Conservation (phyloP, 2,888 invertebrate genomes). For the Oxystoma pomonae region DNA sequence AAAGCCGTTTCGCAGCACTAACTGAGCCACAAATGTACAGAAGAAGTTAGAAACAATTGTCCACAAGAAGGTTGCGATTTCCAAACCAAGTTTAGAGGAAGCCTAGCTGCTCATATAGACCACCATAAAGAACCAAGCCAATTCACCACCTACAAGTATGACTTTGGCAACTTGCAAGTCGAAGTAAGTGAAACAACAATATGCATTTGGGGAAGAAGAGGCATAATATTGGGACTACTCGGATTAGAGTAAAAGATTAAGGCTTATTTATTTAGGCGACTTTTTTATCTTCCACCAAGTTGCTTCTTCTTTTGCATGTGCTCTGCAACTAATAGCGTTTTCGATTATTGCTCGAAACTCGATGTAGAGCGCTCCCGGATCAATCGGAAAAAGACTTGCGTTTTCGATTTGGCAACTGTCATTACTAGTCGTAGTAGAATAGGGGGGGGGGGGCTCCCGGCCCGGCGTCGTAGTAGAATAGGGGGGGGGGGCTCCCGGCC, state of each 20-base stretch:
- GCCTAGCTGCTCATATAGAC: not conserved
- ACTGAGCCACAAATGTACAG: not conserved
- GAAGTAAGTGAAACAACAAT: not conserved
- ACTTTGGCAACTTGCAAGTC: not conserved
- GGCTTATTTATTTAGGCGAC: no score
- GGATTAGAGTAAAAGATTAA: not conserved
- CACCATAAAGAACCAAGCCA: not conserved
- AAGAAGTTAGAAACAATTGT: not conserved
- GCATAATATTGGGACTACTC: not conserved
- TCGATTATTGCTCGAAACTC: no score
- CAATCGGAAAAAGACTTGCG: no score
- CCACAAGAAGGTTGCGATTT: not conserved
- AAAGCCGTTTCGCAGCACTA: not conserved
- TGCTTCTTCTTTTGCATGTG: no score
- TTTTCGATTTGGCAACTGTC: no score
- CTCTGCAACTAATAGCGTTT: no score
- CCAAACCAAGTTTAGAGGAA: not conserved
- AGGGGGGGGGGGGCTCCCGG: no score
- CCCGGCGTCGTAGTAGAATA: no score
- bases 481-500: no score
- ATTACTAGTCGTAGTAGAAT: no score
- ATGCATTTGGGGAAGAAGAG: not conserved
- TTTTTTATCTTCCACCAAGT: no score
- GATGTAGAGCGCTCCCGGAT: no score
- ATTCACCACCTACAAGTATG: not conserved